Conservation (phyloP, 2,113 vertebrate genomes). For the Aegotheles bennettii region DNA sequence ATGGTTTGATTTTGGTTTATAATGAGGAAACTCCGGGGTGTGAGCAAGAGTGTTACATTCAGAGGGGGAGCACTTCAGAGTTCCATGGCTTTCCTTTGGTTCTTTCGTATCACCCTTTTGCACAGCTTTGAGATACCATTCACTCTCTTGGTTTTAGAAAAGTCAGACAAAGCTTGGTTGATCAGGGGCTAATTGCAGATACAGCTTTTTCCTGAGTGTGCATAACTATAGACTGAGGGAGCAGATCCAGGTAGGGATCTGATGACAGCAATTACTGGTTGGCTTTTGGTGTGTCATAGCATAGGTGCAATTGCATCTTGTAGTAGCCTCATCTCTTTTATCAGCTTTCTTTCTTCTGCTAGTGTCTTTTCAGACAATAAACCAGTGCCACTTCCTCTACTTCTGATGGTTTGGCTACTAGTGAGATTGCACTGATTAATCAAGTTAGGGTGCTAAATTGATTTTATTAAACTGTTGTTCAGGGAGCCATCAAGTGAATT, state of each 20-base stretch:
- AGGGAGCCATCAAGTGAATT: slow-evolving; percentile 4
- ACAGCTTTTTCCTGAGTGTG: background rate
- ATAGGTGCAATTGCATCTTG: background rate
- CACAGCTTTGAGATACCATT: background rate
- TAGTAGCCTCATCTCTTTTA: background rate
- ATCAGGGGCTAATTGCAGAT: background rate
- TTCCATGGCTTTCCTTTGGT: background rate
- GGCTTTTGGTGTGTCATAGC: background rate
- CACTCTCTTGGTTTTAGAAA: background rate
- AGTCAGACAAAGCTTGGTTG: background rate
- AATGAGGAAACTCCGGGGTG: background rate
- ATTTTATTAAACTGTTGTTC: slow-evolving; percentile 5
- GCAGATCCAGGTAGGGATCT: background rate
- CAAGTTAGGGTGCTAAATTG: background rate
- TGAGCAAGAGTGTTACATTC: background rate
- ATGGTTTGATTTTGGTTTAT: background rate
- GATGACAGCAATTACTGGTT: background rate
- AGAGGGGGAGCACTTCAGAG: background rate
- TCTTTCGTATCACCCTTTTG: background rate
- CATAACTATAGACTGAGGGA: background rate
- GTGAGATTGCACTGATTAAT: background rate
- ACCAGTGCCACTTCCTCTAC: background rate
- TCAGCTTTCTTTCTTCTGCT: background rate
- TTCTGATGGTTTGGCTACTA: background rate
- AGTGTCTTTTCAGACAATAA: background rate